Evolutionary conservation across 1,140 invertebrate species (phyloP).

Genomic region (Archegozetes longisetosus): DNA sequence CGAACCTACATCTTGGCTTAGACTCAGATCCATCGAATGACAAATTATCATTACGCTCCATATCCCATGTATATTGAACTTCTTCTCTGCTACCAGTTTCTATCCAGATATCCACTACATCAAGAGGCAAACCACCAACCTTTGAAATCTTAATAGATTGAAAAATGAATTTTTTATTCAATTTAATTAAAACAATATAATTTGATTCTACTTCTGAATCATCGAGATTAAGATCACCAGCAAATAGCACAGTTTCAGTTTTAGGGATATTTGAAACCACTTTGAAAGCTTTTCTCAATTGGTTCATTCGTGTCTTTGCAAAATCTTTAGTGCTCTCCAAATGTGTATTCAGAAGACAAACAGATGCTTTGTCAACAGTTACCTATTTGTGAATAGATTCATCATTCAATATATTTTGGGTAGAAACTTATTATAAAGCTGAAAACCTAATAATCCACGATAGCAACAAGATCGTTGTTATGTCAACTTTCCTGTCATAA

Average conservation of each 20-base stretch:
- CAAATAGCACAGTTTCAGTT: conserved; percentile 37
- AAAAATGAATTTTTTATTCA: too few species aligned
- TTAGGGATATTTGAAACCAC: conserved; percentile 24
- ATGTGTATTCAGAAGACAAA: conserved; percentile 39
- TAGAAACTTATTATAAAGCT: too few species aligned
- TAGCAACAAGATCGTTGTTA: too few species aligned
- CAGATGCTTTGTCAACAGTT: conserved; percentile 16
- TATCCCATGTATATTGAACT: conserved; percentile 42
- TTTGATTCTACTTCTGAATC: conserved; percentile 37
- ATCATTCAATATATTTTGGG: not conserved
- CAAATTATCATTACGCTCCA: conserved; percentile 35
- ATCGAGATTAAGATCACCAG: conserved; percentile 41
- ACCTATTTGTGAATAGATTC: conserved; percentile 11
- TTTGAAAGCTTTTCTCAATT: conserved; percentile 33
- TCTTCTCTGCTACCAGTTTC: conserved; percentile 36
- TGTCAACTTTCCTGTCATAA: too few species aligned
- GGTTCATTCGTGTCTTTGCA: conserved; percentile 31
- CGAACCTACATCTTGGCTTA: conserved; percentile 34
- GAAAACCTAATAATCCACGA: not conserved
- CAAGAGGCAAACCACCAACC: conserved; percentile 32
- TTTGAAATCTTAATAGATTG: too few species aligned
- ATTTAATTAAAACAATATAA: too few species aligned
- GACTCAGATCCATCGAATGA: conserved; percentile 13
- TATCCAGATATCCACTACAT: conserved; percentile 39
- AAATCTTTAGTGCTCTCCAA: conserved; percentile 40